phyloP scores from a whole-genome alignment of 2,888 invertebrate species.

The Dynastes hyllus region DNA sequence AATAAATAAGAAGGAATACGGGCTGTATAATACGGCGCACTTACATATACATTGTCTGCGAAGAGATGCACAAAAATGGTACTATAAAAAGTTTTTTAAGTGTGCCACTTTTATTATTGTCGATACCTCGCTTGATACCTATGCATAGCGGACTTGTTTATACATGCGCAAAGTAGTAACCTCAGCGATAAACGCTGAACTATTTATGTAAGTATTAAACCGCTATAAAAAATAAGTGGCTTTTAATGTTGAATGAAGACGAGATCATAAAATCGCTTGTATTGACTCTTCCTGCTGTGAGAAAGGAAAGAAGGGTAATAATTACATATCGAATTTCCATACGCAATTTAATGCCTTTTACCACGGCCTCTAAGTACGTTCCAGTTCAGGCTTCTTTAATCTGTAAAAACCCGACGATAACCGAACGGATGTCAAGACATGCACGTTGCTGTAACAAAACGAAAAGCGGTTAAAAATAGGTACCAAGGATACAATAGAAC shows the following conservation, averaged over 20 bases:
- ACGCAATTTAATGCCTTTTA: slow-evolving; percentile 7
- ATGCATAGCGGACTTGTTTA: slow-evolving; percentile 23
- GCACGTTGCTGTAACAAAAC: too few relatives aligned
- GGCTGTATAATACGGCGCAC: slow-evolving; percentile 24
- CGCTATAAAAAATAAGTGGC: slow-evolving; percentile 34
- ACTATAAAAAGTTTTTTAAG: slow-evolving; percentile 34
- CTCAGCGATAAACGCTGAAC: slow-evolving; percentile 22
- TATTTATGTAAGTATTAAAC: slow-evolving; percentile 37
- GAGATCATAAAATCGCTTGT: slow-evolving; percentile 12
- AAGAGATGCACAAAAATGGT: background rate
- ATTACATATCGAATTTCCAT: slow-evolving; percentile 28
- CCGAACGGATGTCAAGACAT: too few relatives aligned
- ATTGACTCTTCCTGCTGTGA: slow-evolving; percentile 26
- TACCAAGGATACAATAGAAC: too few relatives aligned
- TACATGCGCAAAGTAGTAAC: slow-evolving; percentile 15
- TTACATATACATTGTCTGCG: slow-evolving; percentile 18
- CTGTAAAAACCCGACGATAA: too few relatives aligned
- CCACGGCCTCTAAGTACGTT: too few relatives aligned
- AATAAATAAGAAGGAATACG: slow-evolving; percentile 30
- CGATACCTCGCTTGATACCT: slow-evolving; percentile 16
- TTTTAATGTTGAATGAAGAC: slow-evolving; percentile 19
- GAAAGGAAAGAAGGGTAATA: slow-evolving; percentile 15
- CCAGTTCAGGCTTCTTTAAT: too few relatives aligned
- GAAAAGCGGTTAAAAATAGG: too few relatives aligned
- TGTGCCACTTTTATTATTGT: slow-evolving; percentile 41